Evolutionary conservation across 2,888 invertebrate genomes (phyloP).

Genomic region (Drosophila neotestacea): DNA sequence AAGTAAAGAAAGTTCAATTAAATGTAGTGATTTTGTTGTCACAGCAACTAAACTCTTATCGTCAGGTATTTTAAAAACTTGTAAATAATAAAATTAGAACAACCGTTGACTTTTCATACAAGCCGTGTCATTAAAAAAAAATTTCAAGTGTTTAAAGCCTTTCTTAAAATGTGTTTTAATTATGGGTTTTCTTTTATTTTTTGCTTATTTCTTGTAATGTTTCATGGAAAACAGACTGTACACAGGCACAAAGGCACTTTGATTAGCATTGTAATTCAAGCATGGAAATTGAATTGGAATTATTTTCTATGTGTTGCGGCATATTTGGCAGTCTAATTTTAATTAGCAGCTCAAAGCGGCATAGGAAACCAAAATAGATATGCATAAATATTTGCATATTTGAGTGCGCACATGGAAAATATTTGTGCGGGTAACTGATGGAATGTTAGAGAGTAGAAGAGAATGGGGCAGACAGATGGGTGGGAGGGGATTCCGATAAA

Average conservation of each 20-base stretch:
- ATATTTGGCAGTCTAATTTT: conserved; percentile 62
- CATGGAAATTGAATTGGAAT: conserved; percentile 27
- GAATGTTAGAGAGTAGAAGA: conserved; percentile 12
- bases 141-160: background rate
- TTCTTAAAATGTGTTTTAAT: too few relatives aligned
- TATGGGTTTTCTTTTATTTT: too few relatives aligned
- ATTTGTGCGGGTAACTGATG: conserved; percentile 58
- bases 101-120: background rate
- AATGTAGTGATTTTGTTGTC: background rate
- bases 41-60: background rate
- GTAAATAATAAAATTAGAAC: background rate
- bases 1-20: background rate
- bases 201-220: too few relatives aligned
- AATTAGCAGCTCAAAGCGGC: conserved; percentile 63
- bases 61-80: background rate
- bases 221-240: too few relatives aligned
- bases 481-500: background rate
- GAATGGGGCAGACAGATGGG: background rate
- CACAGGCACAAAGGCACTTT: background rate
- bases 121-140: background rate
- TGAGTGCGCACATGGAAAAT: conserved; percentile 71
- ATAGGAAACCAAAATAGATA: conserved; percentile 52
- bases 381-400: conserved; percentile 77
- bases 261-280: conserved; percentile 38
- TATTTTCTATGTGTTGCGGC: conserved; percentile 23